Evolutionary conservation across 2,888 invertebrate species (phyloP).

Genomic region (Isotomurus palustris): DNA sequence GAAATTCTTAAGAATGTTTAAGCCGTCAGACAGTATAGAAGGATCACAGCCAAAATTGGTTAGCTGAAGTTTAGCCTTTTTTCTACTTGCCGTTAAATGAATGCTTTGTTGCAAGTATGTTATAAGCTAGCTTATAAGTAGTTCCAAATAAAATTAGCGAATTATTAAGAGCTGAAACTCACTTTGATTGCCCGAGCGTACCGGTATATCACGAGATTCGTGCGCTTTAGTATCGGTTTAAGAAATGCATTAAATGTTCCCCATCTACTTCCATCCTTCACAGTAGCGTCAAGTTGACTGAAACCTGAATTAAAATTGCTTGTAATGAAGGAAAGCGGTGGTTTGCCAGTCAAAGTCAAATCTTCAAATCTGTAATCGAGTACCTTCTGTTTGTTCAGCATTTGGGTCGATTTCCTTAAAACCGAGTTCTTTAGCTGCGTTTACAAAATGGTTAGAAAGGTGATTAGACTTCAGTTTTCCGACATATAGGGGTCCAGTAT

Average conservation of each 20-base stretch:
- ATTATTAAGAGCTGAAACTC: conserved; percentile 4
- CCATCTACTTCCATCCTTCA: conserved; percentile 34
- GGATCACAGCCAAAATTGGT: too few species aligned
- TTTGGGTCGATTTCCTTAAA: conserved; percentile 31
- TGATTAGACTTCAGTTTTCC: conserved; percentile 23
- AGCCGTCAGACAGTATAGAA: too few species aligned
- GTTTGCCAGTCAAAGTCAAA: not conserved
- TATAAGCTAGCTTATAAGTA: not conserved
- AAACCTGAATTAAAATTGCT: conserved; percentile 23
- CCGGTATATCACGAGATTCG: conserved; percentile 35
- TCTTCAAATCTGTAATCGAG: too few species aligned
- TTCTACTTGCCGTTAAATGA: not conserved
- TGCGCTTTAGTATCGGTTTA: conserved; percentile 24
- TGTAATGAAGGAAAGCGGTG: not conserved
- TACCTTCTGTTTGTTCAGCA: conserved; percentile 31
- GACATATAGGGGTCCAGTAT: conserved; percentile 29
- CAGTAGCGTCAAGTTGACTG: conserved; percentile 32
- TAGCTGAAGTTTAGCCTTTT: not conserved
- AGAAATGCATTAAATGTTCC: conserved; percentile 33
- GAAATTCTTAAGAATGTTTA: too few species aligned
- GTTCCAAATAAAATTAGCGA: not conserved
- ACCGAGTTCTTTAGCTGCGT: conserved; percentile 35
- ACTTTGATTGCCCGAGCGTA: conserved; percentile 39
- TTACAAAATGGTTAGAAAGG: conserved; percentile 26
- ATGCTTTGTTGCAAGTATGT: not conserved